Evolutionary conservation across 2,888 invertebrate genomes (phyloP).

Genomic region (Lasioglossum marginatum): DNA sequence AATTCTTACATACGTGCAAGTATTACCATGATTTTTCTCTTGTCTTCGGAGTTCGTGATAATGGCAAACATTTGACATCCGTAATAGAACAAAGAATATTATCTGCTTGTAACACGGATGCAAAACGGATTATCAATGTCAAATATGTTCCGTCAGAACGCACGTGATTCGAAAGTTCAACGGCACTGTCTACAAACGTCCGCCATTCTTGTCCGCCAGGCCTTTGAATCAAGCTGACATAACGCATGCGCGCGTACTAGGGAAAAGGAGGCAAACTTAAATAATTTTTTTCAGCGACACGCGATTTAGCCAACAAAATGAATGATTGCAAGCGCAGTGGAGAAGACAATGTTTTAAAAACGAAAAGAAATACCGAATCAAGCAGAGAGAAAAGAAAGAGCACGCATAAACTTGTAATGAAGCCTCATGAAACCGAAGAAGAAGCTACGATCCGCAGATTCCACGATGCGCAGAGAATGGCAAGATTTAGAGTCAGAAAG

Average conservation of each 20-base stretch:
- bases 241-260: conserved; percentile 19
- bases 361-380: background rate
- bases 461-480: conserved; percentile 79
- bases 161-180: conserved; percentile 30
- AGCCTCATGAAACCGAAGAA: conserved; percentile 75
- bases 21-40: conserved; percentile 7
- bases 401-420: conserved; percentile 55
- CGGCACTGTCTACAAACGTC: background rate
- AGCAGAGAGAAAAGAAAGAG: conserved; percentile 27
- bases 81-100: background rate
- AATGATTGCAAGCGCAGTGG: conserved; percentile 23
- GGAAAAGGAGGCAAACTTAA: conserved; percentile 28
- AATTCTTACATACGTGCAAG: conserved; percentile 21
- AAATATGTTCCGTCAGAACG: conserved; percentile 10
- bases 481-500: conserved; percentile 74
- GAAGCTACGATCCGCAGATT: conserved; percentile 74
- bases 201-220: conserved; percentile 40
- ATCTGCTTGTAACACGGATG: background rate
- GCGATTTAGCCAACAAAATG: conserved; percentile 31
- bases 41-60: background rate
- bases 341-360: background rate
- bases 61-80: background rate
- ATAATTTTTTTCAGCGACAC: background rate
- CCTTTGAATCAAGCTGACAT: conserved; percentile 6
- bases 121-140: conserved; percentile 9